Base-by-base conservation (phyloP, 2,888 invertebrate species). In the Drosophila borealis region DNA sequence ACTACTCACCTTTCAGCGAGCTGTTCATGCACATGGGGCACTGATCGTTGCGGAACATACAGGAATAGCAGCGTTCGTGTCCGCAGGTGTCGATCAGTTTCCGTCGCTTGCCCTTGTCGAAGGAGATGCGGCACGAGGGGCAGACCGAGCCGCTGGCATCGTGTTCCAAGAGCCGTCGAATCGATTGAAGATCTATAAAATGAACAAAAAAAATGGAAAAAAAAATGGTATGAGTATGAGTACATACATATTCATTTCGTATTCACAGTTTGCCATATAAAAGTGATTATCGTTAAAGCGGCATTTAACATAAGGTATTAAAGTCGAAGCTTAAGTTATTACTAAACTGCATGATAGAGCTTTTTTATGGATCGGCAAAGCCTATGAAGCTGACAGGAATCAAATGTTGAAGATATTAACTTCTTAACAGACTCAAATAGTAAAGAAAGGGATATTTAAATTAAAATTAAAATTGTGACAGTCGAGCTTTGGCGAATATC, bases 91-190 rank as follows among this genome's bases (percentile, higher is more conserved):
- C 98, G 91, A 98, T 98, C 90, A 98, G 94, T 92, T 97, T 96
- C 93, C 98, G 95, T 93, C 98, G 98, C 93, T 98, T 98, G 93
- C 98, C 98, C 93, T 98, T 97, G 93, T 98, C 98, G 93, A 98
- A 98, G 86, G 98, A 97, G 95, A 97, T 97, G 93, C 96, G 96
- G 94, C 97, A 97, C 92, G 96, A 96, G 78, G 97, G 97, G 93
- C 97, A 97, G 74, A 94, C 94, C 54, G 94, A 94, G 74, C 94
- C 94, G 63, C 94, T 95, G 64, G 95, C 94, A 92, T 96, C 96
- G 89, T 95, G 95, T 91, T 96, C 96, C 90, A 96, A 94, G 77
- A 97, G 94, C 84, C 96, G 95, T 80, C 96, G 94, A 90, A 97
- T 96, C 81, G 96, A 96, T 86, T 96, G 96, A 92, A 97, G 93